Base-by-base conservation (phyloP, 2,797 vertebrate genomes). In the Phoxinus dragarum region DNA sequence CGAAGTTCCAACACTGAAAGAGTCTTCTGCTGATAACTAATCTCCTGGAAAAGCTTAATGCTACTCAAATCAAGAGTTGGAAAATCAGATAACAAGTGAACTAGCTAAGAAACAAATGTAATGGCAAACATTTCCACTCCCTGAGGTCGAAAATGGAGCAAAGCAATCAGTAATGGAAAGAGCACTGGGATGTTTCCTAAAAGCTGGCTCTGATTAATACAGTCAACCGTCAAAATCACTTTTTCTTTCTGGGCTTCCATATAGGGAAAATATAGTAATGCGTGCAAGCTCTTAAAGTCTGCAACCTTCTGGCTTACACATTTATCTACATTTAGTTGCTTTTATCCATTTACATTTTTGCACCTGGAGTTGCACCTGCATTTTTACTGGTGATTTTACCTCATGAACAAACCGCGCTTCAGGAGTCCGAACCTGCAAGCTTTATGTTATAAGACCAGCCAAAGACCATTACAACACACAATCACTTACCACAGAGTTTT, bases 131-230 rank as follows among this genome's bases (percentile, higher is more conserved):
- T 80, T 86, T 81, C 84, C 82, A 84, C 69, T 85, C 90, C 85
- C 86, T 17, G 38, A 88, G 73, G 79, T 88, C 89, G 86, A 67
- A 27, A 47, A 67, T 38, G 61, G 72, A 85, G 86, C 78, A 82
- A 89, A 86, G 83, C 68, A 71, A 71, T 68, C 23, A 79, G 79
- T 86, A 79, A 86, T 86, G 84, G 81, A 89, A 84, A 84, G 54
- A 73, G 74, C 76, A 82, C 80, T 86, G 85, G 81, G 77, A 72
- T 68, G 71, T 84, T 84, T 81, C 21, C 80, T 69, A 36, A 67
- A 36, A 81, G 49, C 49, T 74, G 84, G 38, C 85, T 86, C 85
- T 80, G 69, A 84, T 75, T 84, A 80, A 80, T 40, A 80, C 34
- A 4, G 42, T 86, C 38, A 85, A 78, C 79, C 36, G 67, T 83